Evolutionary conservation across 2,113 vertebrate genomes (phyloP), one percentile per base, ranked within the genome.

Genomic region (Apaloderma vittatum): DNA sequence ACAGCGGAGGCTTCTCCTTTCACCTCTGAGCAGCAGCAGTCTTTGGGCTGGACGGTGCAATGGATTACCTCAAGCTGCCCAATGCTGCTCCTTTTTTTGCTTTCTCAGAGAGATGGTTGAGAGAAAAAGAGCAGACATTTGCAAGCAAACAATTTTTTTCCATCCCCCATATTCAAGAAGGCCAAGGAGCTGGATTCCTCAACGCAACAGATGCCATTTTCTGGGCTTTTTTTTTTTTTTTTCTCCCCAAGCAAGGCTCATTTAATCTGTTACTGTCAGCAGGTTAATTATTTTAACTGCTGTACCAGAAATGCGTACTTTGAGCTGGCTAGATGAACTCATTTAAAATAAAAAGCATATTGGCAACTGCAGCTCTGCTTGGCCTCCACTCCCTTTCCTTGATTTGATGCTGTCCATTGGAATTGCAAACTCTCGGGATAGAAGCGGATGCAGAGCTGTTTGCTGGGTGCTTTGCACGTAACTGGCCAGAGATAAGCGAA

Each of bases 261-360:
- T 16, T 93, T 43, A 63, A 81, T 24, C 51, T 3, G 30, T 40
- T 32, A 75, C 88, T 89, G 86, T 84, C 94, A 95, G 86, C 94
- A 88, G 73, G 88, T 94, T 97, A 95, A 97, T 97, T 95, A 94
- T 95, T 97, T 96, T 97, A 97, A 92, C 95, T 86, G 94, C 94
- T 94, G 92, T 55, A 96, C 90, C 95, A 96, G 96, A 97, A 96
- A 94, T 92, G 83, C 65, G 83, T 75, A 94, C 62, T 88, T 70
- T 13, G 83, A 87, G 96, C 83, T 93, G 95, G 95, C 88, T 95
- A 51, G 75, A 86, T 36, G 49, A 74, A 63, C 48, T 40, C 51
- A 49, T 88, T 74, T 72, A 45, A 92, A 93, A 74, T 75, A 67
- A 74, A 90, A 83, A 93, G 75, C 88, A 36, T 24, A 46, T 90